Evolutionary conservation across 2,797 vertebrate species (phyloP).

Genomic region (Scarus forsteni): DNA sequence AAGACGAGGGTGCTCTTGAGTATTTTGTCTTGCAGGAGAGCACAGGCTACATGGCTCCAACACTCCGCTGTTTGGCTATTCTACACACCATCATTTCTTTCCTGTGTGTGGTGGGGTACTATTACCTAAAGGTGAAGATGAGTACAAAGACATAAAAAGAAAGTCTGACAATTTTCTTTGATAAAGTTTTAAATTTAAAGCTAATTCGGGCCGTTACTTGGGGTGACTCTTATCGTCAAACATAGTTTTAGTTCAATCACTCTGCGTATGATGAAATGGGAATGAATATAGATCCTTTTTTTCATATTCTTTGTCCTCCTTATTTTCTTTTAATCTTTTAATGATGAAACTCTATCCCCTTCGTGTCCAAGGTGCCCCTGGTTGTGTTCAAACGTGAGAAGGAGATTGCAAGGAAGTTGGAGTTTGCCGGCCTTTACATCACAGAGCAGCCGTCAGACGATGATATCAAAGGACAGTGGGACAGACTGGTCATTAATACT

Average conservation of each 20-base stretch:
- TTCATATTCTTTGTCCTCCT: not conserved
- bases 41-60: slow-evolving; percentile 98
- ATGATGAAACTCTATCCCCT: not conserved
- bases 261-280: too few relatives aligned
- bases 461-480: slow-evolving; percentile 99
- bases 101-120: slow-evolving; percentile 97
- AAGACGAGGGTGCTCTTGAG: slow-evolving; percentile 93
- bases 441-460: slow-evolving; percentile 98
- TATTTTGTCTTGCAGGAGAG: slow-evolving; percentile 98
- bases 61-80: slow-evolving; percentile 91
- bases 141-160: not conserved
- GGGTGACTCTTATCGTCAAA: too few relatives aligned
- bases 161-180: too few relatives aligned
- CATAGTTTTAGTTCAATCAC: too few relatives aligned
- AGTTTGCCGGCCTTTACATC: slow-evolving; percentile 98
- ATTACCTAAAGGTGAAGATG: slow-evolving; percentile 92
- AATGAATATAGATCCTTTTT: not conserved
- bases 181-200: too few relatives aligned
- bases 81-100: slow-evolving; percentile 97
- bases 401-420: slow-evolving; percentile 96
- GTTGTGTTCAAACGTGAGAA: slow-evolving; percentile 99
- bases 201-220: too few relatives aligned
- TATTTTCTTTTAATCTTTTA: not conserved
- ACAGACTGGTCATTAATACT: slow-evolving; percentile 97
- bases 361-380: slow-evolving; percentile 89